These are phyloP conservation scores for Alitta virens DNA, from an alignment of 2,888 invertebrate species.

Conservation along the genomic window DNA sequence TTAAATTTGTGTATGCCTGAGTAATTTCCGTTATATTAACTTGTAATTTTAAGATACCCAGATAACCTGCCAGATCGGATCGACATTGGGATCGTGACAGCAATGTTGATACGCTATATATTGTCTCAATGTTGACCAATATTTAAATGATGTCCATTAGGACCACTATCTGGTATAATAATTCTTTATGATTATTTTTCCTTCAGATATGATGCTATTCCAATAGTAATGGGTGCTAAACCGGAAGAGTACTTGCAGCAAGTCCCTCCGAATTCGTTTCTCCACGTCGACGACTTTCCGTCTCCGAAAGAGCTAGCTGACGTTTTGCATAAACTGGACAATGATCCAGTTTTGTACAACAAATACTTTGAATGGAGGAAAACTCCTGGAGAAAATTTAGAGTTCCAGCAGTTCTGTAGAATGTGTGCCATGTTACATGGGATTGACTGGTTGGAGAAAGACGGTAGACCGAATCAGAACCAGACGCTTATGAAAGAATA, in stretches of 20 bases:
- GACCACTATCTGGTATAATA: too few species aligned
- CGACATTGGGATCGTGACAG: too few species aligned
- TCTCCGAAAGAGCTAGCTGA: conserved; percentile 82
- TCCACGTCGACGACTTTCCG: conserved; percentile 93
- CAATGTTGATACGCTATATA: too few species aligned
- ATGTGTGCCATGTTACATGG: conserved; percentile 67
- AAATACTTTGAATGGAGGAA: conserved; percentile 87
- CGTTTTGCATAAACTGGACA: conserved; percentile 81
- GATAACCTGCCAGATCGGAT: too few species aligned
- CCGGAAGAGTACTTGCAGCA: conserved; percentile 59
- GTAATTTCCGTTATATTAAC: too few species aligned
- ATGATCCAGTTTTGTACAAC: conserved; percentile 86
- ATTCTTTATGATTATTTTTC: too few species aligned
- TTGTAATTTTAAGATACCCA: too few species aligned
- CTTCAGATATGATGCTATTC: conserved; percentile 27
- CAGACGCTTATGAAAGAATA: too few species aligned
- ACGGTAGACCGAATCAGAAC: too few species aligned
- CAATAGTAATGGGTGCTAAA: conserved; percentile 31
- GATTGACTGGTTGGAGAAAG: background rate
- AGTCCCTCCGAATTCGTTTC: conserved; percentile 86
- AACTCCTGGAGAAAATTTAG: conserved; percentile 92
- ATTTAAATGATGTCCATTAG: too few species aligned
- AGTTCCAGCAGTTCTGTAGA: conserved; percentile 92
- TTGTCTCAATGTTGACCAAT: too few species aligned
- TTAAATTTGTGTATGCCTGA: too few species aligned